Conservation (phyloP, 2,113 vertebrate genomes). For the Dendropsophus ebraccatus region DNA sequence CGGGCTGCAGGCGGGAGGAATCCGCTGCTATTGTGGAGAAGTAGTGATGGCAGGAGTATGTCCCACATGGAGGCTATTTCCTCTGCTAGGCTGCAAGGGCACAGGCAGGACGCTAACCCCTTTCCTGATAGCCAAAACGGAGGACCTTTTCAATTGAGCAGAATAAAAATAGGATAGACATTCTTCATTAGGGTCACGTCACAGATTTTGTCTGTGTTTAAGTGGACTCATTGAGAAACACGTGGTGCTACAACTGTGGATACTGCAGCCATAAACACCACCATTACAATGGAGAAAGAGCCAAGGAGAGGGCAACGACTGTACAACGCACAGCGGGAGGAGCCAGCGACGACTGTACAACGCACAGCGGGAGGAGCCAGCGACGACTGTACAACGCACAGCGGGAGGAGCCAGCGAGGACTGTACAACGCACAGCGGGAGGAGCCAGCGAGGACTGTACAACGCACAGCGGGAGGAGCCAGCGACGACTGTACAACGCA, state of each 20-base stretch:
- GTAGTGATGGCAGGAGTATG: not conserved
- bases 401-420: too few relatives aligned
- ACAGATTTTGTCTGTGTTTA: not conserved
- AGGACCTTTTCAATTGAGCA: constrained; percentile 2
- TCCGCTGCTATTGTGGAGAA: not conserved
- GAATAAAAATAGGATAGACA: constrained; percentile 35
- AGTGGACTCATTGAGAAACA: constrained; percentile 39
- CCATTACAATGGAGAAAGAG: not conserved
- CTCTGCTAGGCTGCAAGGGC: not conserved
- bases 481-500: too few relatives aligned
- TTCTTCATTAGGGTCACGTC: constrained; percentile 33
- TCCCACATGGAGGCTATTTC: constrained; percentile 17
- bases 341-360: too few relatives aligned
- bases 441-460: too few relatives aligned
- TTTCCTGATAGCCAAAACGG: constrained; percentile 12
- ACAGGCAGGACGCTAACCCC: not conserved
- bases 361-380: too few relatives aligned
- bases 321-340: too few relatives aligned
- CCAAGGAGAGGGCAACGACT: not conserved
- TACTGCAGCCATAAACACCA: not conserved
- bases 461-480: too few relatives aligned
- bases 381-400: too few relatives aligned
- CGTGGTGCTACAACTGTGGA: not conserved
- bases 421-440: too few relatives aligned
- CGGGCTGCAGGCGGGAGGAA: constrained; percentile 20